Percentiles rank a stretch among this genome's conserved stretches.
Evolutionary conservation across 2,113 vertebrate species (phyloP).

Genomic region (Boulengeromyrus knoepffleri): DNA sequence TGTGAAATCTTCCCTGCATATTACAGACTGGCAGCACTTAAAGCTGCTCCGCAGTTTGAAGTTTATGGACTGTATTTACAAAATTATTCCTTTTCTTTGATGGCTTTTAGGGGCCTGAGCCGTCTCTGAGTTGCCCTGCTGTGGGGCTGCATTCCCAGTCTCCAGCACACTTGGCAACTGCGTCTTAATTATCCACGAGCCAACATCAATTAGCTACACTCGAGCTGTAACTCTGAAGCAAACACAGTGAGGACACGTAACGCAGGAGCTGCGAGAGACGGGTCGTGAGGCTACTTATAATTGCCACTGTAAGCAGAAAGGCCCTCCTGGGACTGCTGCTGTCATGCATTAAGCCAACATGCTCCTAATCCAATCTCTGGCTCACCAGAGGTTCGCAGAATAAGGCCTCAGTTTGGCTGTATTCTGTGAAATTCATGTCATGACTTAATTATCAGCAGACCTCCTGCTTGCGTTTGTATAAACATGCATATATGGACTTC

Average conservation of each 20-base stretch:
- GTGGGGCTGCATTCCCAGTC: not conserved
- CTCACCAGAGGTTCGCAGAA: not conserved
- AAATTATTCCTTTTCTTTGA: not conserved
- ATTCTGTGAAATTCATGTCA: not conserved
- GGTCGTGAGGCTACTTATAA: conserved; percentile 35
- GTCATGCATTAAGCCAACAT: not conserved
- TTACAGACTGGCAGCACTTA: not conserved
- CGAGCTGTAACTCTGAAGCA: conserved; percentile 30
- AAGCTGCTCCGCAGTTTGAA: not conserved
- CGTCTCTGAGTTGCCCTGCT: not conserved
- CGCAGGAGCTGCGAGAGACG: conserved; percentile 8
- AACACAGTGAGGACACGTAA: conserved; percentile 23
- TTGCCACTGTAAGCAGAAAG: conserved; percentile 35
- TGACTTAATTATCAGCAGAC: conserved; percentile 9
- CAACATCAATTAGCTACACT: conserved; percentile 11
- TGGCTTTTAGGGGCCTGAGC: not conserved
- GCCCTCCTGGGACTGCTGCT: conserved; percentile 8
- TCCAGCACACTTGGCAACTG: not conserved
- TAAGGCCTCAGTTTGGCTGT: not conserved
- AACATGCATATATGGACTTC: not conserved
- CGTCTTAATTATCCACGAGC: conserved; percentile 11
- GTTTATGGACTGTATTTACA: not conserved
- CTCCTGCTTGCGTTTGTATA: not conserved
- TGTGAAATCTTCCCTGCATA: not conserved
- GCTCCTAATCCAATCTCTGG: not conserved